Base-by-base conservation (phyloP, 2,797 vertebrate genomes). In the Artibeus jamaicensis region DNA sequence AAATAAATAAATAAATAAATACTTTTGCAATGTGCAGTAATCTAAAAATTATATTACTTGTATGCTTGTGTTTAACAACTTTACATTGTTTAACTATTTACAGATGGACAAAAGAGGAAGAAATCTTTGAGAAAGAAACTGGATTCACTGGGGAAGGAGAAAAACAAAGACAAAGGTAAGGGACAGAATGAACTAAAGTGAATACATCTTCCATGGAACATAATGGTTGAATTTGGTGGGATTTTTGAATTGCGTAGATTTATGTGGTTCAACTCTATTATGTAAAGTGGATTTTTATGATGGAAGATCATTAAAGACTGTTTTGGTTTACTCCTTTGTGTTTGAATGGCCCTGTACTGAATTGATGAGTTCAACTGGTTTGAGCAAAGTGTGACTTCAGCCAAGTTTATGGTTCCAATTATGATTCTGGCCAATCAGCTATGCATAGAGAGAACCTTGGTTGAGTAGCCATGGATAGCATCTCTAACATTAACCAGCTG, bases 91-190 rank as follows among this genome's bases (percentile, higher is more conserved):
- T 92, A 97, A 77, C 62, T 70, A 32, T 96, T 97, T 98, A 84
- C 98, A 99, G 99, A 99, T 99, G 99, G 99, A 48, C 99, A 99
- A 97, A 99, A 99, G 98, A 98, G 99, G 98, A 99, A 99, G 98
- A 99, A 99, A 97, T 99, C 99, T 32, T 98, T 99, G 81, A 98
- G 99, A 98, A 99, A 99, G 98, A 99, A 99, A 99, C 98, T 99
- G 98, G 99, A 99, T 98, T 99, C 99, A 8, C 98, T 99, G 96
- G 99, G 99, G 65, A 99, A 99, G 98, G 99, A 99, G 98, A 99
- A 99, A 98, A 99, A 98, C 97, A 99, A 98, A 98, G 99, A 99
- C 96, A 99, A 99, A 99, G 99, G 99, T 98, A 99, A 99, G 99
- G 59, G 76, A 94, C 77, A 68, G 84, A 95, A 74, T 94, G 77